A percentile compares a stretch with the other conserved stretches of the same genome.
Evolutionary conservation across 1,140 invertebrate species (phyloP).

Genomic region (Nylanderia fulva): DNA sequence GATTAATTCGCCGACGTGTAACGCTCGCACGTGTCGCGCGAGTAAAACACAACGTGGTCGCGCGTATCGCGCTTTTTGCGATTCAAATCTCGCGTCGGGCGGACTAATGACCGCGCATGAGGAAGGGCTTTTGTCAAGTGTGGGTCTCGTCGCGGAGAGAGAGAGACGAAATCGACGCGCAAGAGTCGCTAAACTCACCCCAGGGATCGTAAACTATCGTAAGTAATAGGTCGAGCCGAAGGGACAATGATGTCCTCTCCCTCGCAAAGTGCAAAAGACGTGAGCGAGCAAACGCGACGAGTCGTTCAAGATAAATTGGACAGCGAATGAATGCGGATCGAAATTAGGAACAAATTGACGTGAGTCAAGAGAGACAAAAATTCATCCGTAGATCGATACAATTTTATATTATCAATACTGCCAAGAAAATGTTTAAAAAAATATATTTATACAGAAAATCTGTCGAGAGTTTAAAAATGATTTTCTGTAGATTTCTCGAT

Average conservation of each 20-base stretch:
- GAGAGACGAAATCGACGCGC: constrained; percentile 71
- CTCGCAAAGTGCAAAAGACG: constrained; percentile 46
- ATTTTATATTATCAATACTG: background rate
- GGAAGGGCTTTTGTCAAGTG: constrained; percentile 46
- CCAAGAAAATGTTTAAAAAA: background rate
- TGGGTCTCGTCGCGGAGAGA: background rate
- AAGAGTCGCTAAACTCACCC: constrained; percentile 75
- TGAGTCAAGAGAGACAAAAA: background rate
- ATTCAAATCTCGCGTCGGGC: constrained; percentile 68
- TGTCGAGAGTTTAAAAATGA: too few species aligned
- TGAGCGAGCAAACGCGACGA: constrained; percentile 14
- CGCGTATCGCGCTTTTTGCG: constrained; percentile 70
- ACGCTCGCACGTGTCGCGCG: constrained; percentile 58
- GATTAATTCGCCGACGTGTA: constrained; percentile 60
- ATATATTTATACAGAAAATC: too few species aligned
- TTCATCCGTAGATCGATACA: background rate
- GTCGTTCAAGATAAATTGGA: constrained; percentile 13
- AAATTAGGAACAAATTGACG: constrained; percentile 19
- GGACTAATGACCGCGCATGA: constrained; percentile 63
- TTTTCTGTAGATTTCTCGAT: background rate
- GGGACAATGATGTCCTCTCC: constrained; percentile 16
- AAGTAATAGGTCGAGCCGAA: constrained; percentile 56
- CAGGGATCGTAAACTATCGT: constrained; percentile 70
- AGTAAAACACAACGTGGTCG: constrained; percentile 60
- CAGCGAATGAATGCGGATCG: constrained; percentile 55